phyloP scores from a whole-genome alignment of 2,113 vertebrate species.

The Hemiprocne comata region DNA sequence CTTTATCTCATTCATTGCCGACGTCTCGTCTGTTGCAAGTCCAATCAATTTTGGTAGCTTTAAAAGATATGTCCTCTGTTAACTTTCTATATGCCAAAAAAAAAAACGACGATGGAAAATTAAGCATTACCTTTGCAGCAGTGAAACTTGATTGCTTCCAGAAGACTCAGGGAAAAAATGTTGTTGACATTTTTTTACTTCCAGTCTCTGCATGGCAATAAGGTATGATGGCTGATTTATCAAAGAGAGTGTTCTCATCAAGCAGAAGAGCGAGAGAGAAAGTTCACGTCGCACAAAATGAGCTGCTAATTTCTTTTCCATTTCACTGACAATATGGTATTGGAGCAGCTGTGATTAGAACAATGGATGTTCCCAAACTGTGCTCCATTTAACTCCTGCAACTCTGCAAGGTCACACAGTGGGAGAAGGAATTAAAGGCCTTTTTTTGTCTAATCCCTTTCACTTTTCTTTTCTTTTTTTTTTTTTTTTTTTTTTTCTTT shows the following conservation, averaged over 20 bases:
- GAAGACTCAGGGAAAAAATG: slow-evolving; percentile 68
- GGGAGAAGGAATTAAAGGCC: not conserved
- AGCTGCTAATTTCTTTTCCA: slow-evolving; percentile 82
- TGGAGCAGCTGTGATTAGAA: slow-evolving; percentile 78
- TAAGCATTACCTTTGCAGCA: slow-evolving; percentile 71
- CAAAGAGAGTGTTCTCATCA: slow-evolving; percentile 73
- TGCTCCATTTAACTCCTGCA: slow-evolving; percentile 71
- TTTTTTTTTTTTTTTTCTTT: not conserved
- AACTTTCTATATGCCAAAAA: slow-evolving; percentile 60
- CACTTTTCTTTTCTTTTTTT: not conserved
- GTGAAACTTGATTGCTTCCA: slow-evolving; percentile 76
- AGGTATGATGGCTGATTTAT: slow-evolving; percentile 77
- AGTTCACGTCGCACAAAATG: slow-evolving; percentile 77
- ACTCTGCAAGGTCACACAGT: slow-evolving; percentile 74
- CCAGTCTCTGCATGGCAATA: slow-evolving; percentile 74
- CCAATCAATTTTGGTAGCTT: slow-evolving; percentile 66
- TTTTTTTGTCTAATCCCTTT: not conserved
- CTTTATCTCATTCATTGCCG: slow-evolving; percentile 54
- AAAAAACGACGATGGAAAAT: slow-evolving; percentile 54
- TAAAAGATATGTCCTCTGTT: slow-evolving; percentile 67
- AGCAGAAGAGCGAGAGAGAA: slow-evolving; percentile 72
- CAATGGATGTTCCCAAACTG: slow-evolving; percentile 76
- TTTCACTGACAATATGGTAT: slow-evolving; percentile 76
- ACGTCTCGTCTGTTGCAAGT: slow-evolving; percentile 54
- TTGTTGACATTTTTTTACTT: slow-evolving; percentile 74